Base-by-base conservation (phyloP, 2,113 vertebrate genomes). In the Agapornis roseicollis region DNA sequence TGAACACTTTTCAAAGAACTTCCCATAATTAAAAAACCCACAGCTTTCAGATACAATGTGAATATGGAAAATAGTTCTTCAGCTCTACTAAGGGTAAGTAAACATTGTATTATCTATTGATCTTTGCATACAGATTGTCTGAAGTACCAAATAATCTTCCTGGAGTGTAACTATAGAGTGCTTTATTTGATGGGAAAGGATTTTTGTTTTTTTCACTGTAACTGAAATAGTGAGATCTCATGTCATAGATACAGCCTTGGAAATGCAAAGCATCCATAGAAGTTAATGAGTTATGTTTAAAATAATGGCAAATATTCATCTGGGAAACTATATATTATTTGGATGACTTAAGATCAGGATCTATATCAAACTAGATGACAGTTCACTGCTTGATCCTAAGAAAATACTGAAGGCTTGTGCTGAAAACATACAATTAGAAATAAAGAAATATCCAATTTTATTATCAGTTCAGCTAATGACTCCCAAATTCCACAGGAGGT, bases 391-490 rank as follows among this genome's bases (percentile, higher is more conserved):
- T 70, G 77, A 56, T 76, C 90, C 22, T 80, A 77, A 72, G 85
- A 84, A 93, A 82, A 72, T 41, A 79, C 14, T 50, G 31, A 61
- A 60, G 11, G 24, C 74, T 89, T 89, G 22, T 76, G 17, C 37
- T 89, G 37, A 85, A 84, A 94, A 33, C 8, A 5, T 22, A 53
- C 6, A 0, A 5, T 50, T 65, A 55, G 33, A 95, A 84, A 49
- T 44, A 39, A 94, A 93, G 47, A 93, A 94, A 80, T 71, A 35
- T 86, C 92, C 28, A 52, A 15, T 65, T 96, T 95, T 81, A 76
- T 78, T 76, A 64, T 79, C n/a, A 61, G 41, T 68, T 86, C 69
- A 89, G 41, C 20, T 93, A 93, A 83, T 61, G 73, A 41, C 65
- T 94, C 90, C 66, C 92, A 93, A 24, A 56, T 61, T 93, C 44